phyloP scores from a whole-genome alignment of 2,113 vertebrate species.

The Nibea coibor region DNA sequence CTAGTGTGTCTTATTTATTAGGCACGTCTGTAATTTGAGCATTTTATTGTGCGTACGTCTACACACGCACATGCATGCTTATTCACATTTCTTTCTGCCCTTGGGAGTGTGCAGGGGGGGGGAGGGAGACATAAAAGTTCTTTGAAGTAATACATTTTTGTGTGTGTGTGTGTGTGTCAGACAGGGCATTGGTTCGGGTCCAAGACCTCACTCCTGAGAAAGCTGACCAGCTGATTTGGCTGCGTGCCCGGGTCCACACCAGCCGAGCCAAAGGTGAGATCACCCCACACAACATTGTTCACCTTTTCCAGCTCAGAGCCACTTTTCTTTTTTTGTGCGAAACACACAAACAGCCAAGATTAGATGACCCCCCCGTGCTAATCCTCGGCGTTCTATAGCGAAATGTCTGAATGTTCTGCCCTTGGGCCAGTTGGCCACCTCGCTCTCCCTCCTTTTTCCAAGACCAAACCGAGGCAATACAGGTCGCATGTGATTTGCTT shows the following conservation, averaged over 20 bases:
- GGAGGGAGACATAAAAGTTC: neutral
- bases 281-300: conserved; percentile 30
- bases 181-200: conserved; percentile 89
- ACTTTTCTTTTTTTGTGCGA: conserved; percentile 29
- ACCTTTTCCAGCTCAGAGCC: neutral
- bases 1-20: conserved; percentile 80
- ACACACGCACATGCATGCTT: conserved; percentile 57
- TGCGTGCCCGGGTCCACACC: conserved; percentile 96
- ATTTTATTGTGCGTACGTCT: conserved; percentile 59
- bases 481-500: conserved; percentile 1
- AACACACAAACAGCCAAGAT: conserved; percentile 22
- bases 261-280: conserved; percentile 98
- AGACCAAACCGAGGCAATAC: conserved; percentile 15
- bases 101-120: conserved; percentile 39
- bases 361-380: conserved; percentile 30
- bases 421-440: conserved; percentile 30
- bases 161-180: conserved; percentile 79
- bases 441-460: conserved; percentile 7
- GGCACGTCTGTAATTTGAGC: conserved; percentile 75
- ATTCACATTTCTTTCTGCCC: conserved; percentile 58
- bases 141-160: conserved; percentile 65
- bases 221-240: conserved; percentile 93
- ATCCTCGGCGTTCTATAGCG: conserved; percentile 32
- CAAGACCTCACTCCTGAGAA: conserved; percentile 89
- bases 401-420: conserved; percentile 38